These are phyloP conservation scores for Ctenicera cuprea DNA, from an alignment of 2,888 invertebrate species.

Conservation along the genomic window DNA sequence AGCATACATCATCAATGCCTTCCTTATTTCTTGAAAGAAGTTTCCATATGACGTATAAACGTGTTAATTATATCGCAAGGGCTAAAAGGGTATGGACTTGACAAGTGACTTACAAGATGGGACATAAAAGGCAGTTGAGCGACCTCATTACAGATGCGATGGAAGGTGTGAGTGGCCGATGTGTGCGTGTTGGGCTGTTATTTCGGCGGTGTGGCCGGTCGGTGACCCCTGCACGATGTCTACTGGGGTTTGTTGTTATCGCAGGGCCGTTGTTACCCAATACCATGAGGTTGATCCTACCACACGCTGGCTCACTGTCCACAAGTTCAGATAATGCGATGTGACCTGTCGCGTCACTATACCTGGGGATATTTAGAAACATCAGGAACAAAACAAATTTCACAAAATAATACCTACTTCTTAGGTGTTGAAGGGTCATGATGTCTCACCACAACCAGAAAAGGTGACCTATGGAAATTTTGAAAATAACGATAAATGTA, in stretches of 20 bases:
- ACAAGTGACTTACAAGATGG: slow-evolving; percentile 12
- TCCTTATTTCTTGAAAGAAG: not conserved
- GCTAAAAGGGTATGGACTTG: slow-evolving; percentile 9
- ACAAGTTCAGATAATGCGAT: slow-evolving; percentile 22
- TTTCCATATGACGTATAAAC: not conserved
- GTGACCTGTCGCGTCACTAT: slow-evolving; percentile 3
- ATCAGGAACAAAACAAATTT: no score
- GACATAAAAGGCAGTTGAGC: slow-evolving; percentile 54
- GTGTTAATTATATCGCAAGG: slow-evolving; percentile 8
- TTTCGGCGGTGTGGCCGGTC: slow-evolving; percentile 70
- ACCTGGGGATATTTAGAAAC: not conserved
- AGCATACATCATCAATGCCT: no score
- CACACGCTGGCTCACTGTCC: slow-evolving; percentile 10
- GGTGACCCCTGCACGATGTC: slow-evolving; percentile 61
- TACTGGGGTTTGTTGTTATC: slow-evolving; percentile 50
- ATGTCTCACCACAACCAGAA: no score
- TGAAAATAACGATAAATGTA: no score
- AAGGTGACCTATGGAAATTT: no score
- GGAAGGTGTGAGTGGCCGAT: slow-evolving; percentile 59
- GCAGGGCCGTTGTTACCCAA: slow-evolving; percentile 38
- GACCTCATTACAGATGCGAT: slow-evolving; percentile 61
- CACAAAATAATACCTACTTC: no score
- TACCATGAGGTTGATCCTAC: slow-evolving; percentile 35
- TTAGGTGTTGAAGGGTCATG: no score
- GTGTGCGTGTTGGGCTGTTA: slow-evolving; percentile 64